These are phyloP conservation scores for Delichon dasypus DNA, from an alignment of 2,797 vertebrate genomes.

Conservation along the genomic window DNA sequence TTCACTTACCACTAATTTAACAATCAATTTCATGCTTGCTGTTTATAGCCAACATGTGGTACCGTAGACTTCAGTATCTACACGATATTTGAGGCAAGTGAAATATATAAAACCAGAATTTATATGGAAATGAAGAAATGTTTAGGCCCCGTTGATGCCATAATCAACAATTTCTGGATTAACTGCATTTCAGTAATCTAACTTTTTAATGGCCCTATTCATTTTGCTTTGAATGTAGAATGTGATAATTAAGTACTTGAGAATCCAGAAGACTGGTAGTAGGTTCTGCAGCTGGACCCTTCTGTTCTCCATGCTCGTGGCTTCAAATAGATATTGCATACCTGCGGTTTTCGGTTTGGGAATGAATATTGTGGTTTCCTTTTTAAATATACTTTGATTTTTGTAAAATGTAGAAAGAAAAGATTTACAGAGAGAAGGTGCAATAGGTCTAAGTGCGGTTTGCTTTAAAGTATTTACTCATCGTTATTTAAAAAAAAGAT, in stretches of 20 bases:
- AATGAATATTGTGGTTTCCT: neutral
- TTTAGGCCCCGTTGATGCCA: neutral
- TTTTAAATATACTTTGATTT: neutral
- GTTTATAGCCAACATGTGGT: neutral
- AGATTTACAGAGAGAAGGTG: neutral
- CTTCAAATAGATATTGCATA: neutral
- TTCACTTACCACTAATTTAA: neutral
- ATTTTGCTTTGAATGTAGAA: neutral
- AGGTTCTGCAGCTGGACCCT: neutral
- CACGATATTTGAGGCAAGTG: rapidly evolving
- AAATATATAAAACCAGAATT: neutral
- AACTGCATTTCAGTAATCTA: neutral
- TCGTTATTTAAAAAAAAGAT: neutral
- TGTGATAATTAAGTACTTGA: neutral
- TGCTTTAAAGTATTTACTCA: neutral
- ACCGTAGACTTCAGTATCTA: neutral
- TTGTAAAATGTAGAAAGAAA: neutral
- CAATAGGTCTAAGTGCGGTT: neutral
- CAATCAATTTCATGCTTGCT: neutral
- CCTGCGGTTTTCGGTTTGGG: neutral
- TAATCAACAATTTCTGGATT: neutral
- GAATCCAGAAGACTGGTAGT: neutral
- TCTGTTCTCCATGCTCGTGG: neutral
- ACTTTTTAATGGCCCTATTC: neutral
- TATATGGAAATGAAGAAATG: neutral